Evolutionary conservation across 2,888 invertebrate species (phyloP), one percentile per base, ranked within the genome.

Genomic region (Odontothrips loti): DNA sequence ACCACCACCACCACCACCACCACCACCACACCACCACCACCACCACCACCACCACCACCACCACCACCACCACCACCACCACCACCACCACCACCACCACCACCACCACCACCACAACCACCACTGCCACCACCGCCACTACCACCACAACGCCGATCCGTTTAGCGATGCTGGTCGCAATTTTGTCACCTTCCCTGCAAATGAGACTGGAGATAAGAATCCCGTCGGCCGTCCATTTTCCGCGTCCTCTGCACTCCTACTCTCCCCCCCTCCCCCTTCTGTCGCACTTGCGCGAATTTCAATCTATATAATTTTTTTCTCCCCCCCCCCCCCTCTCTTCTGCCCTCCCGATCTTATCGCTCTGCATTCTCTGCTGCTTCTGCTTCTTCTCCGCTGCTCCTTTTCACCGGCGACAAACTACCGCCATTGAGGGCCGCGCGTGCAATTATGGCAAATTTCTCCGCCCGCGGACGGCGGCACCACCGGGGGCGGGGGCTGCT

Each of bases 391-490:
- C 58, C 17, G 23, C 68, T 27, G 23, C 23, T 27, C 27, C 23
- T 27, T 75, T 75, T 27, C 23, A 9, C 10, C 68, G 27, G 23
- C 68, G 11, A n/a, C 58, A n/a, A 58, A 58, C 17, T 27, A 12
- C 68, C 27, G 8, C 68, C 27, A 75, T 75, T 75, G 23, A 75
- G 27, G 12, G 68, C n/a, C n/a, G n/a, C n/a, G n/a, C n/a, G n/a
- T n/a, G 68, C 68, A 68, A 68, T 68, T 68, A 68, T n/a, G 68
- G 68, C 68, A 68, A 68, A 68, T 68, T 68, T 68, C 51, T 51
- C 51, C 51, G 51, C 51, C n/a, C n/a, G n/a, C n/a, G n/a, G n/a
- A n/a, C n/a, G n/a, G n/a, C n/a, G n/a, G n/a, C n/a, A n/a, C n/a
- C n/a, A 1, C 51, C 51, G 51, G 12, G 12, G 1, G 51, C 51